Evolutionary conservation across 2,113 vertebrate genomes (phyloP).

Genomic region (Uropsilus gracilis): DNA sequence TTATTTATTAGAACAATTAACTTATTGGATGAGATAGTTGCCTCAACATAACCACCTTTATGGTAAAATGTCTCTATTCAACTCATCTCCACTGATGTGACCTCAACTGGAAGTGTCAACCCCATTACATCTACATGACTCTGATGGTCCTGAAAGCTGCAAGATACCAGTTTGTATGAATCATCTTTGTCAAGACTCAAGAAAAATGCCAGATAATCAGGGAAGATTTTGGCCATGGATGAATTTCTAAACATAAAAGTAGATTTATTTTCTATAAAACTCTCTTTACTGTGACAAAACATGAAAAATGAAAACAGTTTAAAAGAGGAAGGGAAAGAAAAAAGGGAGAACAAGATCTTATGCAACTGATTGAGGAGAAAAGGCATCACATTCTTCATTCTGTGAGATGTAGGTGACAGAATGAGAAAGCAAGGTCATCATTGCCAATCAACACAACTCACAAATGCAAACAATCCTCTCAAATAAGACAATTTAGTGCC

Average conservation of each 20-base stretch:
- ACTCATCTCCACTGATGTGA: neutral
- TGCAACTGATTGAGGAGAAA: neutral
- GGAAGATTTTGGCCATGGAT: neutral
- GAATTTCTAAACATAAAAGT: neutral
- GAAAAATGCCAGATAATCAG: neutral
- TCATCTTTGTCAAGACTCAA: neutral
- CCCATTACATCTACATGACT: neutral
- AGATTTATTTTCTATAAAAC: neutral
- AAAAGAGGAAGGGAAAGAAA: neutral
- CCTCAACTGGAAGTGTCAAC: neutral
- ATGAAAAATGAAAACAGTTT: neutral
- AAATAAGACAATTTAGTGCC: neutral
- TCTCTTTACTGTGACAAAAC: slow-evolving; percentile 42
- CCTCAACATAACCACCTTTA: neutral
- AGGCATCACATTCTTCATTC: neutral
- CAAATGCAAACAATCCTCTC: neutral
- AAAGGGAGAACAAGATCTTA: neutral
- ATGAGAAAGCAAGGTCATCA: neutral
- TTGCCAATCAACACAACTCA: neutral
- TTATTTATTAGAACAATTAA: slow-evolving; percentile 1
- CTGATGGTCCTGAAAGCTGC: neutral
- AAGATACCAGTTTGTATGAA: neutral
- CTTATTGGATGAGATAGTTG: neutral
- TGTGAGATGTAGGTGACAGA: neutral
- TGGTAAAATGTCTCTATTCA: neutral